Conservation (phyloP, 2,797 vertebrate genomes). For the Pteronotus mesoamericanus region DNA sequence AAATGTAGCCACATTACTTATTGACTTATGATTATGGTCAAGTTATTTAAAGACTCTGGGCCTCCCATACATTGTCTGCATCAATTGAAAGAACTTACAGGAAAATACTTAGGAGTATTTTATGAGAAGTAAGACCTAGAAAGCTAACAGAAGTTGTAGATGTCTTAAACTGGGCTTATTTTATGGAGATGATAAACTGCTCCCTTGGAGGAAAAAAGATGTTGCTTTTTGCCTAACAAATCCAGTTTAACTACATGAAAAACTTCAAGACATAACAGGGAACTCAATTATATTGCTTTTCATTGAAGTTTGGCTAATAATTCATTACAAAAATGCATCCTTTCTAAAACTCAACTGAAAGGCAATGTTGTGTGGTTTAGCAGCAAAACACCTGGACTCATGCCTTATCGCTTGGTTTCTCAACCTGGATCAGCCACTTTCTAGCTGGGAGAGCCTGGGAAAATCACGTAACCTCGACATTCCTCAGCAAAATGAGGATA, state of each 20-base stretch:
- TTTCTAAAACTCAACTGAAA: constrained; percentile 31
- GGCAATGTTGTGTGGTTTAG: background rate
- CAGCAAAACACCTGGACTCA: background rate
- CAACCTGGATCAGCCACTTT: background rate
- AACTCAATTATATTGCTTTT: background rate
- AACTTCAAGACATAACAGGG: background rate
- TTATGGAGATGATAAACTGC: background rate
- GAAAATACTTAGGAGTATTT: constrained; percentile 1
- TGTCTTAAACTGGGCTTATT: background rate
- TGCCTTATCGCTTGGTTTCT: background rate
- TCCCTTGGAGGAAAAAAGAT: background rate
- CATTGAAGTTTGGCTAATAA: background rate
- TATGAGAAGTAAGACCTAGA: background rate
- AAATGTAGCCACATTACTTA: background rate
- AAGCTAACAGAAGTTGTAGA: background rate
- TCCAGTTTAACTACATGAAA: background rate
- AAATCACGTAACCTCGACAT: background rate
- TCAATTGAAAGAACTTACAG: background rate
- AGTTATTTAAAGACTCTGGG: constrained; percentile 1
- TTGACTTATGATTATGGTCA: background rate
- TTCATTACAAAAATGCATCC: constrained; percentile 19
- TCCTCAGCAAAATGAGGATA: background rate
- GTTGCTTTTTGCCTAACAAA: background rate
- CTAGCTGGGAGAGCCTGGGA: background rate
- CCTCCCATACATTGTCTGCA: background rate